These are phyloP conservation scores for Empidonax alnorum DNA, from an alignment of 2,113 vertebrate genomes.

Conservation along the genomic window DNA sequence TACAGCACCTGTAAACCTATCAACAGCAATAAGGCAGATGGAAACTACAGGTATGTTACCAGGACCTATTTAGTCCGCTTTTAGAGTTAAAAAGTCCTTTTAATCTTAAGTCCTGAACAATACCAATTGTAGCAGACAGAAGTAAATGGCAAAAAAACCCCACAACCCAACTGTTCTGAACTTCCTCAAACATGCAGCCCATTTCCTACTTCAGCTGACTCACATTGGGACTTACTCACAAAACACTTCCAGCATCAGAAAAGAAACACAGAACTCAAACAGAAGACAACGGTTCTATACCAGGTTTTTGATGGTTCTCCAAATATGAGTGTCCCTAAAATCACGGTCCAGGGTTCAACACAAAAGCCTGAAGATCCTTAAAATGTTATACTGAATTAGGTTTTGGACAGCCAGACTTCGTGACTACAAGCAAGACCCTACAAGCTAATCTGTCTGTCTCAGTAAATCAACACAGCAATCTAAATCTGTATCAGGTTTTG, in stretches of 20 bases:
- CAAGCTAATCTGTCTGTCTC: background rate
- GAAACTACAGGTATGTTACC: background rate
- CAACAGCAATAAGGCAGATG: background rate
- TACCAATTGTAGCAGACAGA: fast-evolving
- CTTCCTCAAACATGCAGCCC: background rate
- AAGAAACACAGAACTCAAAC: background rate
- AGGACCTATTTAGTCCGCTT: background rate
- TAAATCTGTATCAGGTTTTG: background rate
- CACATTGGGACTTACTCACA: background rate
- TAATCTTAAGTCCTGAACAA: background rate
- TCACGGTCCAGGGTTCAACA: background rate
- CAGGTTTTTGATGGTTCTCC: background rate
- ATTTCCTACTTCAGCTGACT: background rate
- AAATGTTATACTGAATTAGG: background rate
- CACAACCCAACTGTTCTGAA: background rate
- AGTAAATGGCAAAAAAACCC: background rate
- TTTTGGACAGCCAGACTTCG: background rate
- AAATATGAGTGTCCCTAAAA: background rate
- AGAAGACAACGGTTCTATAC: background rate
- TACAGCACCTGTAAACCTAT: background rate
- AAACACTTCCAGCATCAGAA: background rate
- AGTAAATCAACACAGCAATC: background rate
- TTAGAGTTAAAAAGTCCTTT: background rate
- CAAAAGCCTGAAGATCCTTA: background rate
- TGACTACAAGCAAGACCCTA: fast-evolving